These are phyloP conservation scores for Chelonoidis abingdonii DNA, from an alignment of 2,113 vertebrate species.

Conservation along the genomic window DNA sequence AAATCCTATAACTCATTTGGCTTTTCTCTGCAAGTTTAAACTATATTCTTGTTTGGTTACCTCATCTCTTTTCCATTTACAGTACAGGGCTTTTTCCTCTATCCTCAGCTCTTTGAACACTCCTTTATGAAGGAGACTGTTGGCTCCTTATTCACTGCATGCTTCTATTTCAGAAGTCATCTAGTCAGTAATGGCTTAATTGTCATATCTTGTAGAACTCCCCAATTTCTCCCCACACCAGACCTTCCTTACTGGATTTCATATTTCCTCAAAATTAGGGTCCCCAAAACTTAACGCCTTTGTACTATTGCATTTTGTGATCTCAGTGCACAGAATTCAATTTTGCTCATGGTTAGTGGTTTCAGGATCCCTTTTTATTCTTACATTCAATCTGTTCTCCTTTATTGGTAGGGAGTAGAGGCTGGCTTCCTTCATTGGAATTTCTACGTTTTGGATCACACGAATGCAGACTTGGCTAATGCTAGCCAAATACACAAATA, in stretches of 20 bases:
- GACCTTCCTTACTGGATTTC: not conserved
- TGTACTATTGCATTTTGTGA: not conserved
- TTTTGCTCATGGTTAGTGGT: not conserved
- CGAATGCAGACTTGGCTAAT: not conserved
- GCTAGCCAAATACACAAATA: not conserved
- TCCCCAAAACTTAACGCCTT: not conserved
- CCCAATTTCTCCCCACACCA: not conserved
- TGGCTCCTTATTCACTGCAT: slow-evolving; percentile 23
- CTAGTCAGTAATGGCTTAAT: slow-evolving; percentile 41
- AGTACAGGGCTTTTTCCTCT: not conserved
- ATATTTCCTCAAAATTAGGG: not conserved
- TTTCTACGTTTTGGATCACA: not conserved
- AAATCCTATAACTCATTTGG: not conserved
- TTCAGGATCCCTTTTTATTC: not conserved
- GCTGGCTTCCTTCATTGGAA: not conserved
- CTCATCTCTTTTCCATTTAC: not conserved
- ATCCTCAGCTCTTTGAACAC: not conserved
- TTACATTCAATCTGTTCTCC: not conserved
- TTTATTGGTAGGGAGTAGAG: not conserved
- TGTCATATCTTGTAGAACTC: slow-evolving; percentile 11
- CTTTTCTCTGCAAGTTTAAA: slow-evolving; percentile 5
- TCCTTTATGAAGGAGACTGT: not conserved
- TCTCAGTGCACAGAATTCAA: slow-evolving; percentile 1
- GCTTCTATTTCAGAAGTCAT: slow-evolving; percentile 32
- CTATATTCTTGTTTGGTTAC: slow-evolving; percentile 1